phyloP scores from a whole-genome alignment of 2,888 invertebrate species.

The Petrophora chlorosata region DNA sequence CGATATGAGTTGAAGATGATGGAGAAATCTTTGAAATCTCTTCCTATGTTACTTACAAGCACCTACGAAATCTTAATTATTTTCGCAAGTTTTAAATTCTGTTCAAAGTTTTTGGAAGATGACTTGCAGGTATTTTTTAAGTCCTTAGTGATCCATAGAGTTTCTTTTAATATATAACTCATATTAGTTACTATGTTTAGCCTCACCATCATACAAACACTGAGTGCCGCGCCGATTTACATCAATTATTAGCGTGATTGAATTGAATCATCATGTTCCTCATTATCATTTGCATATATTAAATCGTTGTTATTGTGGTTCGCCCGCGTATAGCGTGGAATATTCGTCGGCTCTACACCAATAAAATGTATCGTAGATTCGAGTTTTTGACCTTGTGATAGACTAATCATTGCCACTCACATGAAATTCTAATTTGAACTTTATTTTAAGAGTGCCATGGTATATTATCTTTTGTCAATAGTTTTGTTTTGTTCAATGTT shows the following conservation, averaged over 20 bases:
- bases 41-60: too few relatives aligned
- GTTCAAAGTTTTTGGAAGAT: too few relatives aligned
- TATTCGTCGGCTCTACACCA: constrained; percentile 22
- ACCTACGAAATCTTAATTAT: too few relatives aligned
- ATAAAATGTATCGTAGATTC: constrained; percentile 46
- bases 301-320: constrained; percentile 7
- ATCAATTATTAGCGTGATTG: constrained; percentile 4
- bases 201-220: too few relatives aligned
- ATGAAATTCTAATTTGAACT: constrained; percentile 19
- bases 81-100: too few relatives aligned
- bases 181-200: too few relatives aligned
- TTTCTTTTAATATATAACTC: too few relatives aligned
- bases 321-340: constrained; percentile 2
- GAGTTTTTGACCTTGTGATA: constrained; percentile 56
- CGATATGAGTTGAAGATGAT: too few relatives aligned
- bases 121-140: too few relatives aligned
- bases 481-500: constrained; percentile 26
- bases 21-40: too few relatives aligned
- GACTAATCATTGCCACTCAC: constrained; percentile 45
- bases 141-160: too few relatives aligned
- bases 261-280: constrained; percentile 1
- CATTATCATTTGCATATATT: constrained; percentile 12
- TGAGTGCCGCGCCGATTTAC: background rate
- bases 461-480: constrained; percentile 25
- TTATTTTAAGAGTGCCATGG: constrained; percentile 22